These are phyloP conservation scores for Notodonta dromedarius DNA, from an alignment of 2,888 invertebrate species.

Conservation along the genomic window DNA sequence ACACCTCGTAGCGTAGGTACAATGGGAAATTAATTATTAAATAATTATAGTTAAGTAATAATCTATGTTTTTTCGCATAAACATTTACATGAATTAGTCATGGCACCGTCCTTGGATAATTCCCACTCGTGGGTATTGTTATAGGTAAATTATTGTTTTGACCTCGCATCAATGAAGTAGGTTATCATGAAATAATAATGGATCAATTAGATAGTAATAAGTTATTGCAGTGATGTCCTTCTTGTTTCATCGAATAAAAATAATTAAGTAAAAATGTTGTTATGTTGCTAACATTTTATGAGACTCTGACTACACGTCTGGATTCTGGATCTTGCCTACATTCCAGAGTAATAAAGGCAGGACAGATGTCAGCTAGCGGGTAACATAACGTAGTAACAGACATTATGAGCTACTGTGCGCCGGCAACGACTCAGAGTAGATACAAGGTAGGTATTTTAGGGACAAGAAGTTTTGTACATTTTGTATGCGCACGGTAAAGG, in stretches of 20 bases:
- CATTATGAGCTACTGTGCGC: conserved; percentile 30
- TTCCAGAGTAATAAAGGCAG: conserved; percentile 23
- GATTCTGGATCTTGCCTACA: conserved; percentile 13
- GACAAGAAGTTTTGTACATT: too few species aligned
- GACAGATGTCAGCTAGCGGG: conserved; percentile 21
- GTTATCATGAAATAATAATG: background rate
- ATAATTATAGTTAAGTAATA: too few species aligned
- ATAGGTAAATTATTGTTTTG: background rate
- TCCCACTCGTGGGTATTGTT: background rate
- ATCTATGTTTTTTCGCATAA: background rate
- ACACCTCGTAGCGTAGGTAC: too few species aligned
- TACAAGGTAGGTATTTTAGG: too few species aligned
- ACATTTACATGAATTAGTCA: background rate
- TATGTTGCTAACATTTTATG: too few species aligned
- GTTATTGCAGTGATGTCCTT: background rate
- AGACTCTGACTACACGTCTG: background rate
- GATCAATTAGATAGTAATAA: background rate
- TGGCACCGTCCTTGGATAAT: background rate
- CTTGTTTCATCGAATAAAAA: background rate
- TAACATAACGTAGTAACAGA: conserved; percentile 4
- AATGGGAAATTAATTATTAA: too few species aligned
- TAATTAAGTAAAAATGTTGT: background rate
- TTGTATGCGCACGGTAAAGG: too few species aligned
- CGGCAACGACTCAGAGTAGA: background rate
- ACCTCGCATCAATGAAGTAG: background rate